These are phyloP conservation scores for Zosterops lateralis DNA, from an alignment of 2,113 vertebrate genomes.

Conservation along the genomic window DNA sequence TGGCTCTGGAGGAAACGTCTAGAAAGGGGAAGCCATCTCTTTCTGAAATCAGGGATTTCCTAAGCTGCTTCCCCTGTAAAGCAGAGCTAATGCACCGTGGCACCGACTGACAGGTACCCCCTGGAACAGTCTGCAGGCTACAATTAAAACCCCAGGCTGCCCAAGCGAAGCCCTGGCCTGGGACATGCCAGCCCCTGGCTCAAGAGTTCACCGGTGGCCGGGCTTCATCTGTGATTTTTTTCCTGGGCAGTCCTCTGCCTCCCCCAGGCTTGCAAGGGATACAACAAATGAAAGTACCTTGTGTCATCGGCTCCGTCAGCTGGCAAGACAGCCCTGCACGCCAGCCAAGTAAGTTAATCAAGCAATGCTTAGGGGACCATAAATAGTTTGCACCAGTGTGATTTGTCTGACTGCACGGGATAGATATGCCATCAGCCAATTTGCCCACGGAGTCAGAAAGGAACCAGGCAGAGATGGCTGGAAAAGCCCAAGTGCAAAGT, in stretches of 20 bases:
- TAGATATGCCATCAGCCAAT: background rate
- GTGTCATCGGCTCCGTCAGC: background rate
- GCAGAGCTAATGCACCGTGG: accelerated
- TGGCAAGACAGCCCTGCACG: background rate
- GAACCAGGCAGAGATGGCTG: background rate
- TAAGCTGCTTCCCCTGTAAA: background rate
- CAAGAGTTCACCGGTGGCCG: background rate
- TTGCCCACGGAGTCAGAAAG: background rate
- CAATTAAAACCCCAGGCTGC: background rate
- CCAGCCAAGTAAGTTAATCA: background rate
- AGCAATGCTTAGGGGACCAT: background rate
- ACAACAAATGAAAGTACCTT: background rate
- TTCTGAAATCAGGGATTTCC: background rate
- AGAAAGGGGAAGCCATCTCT: background rate
- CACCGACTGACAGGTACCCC: accelerated
- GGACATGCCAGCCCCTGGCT: background rate
- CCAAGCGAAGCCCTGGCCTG: background rate
- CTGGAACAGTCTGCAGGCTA: background rate
- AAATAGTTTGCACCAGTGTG: background rate
- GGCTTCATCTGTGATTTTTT: background rate
- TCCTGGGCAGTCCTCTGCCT: background rate
- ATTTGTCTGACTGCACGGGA: background rate
- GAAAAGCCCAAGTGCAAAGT: background rate
- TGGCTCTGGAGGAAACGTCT: background rate
- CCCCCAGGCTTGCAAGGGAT: background rate